A percentile compares a stretch with the other conserved stretches of the same genome.
Evolutionary conservation across 2,888 invertebrate species (phyloP).

Genomic region (Pollenia griseotomentosa): DNA sequence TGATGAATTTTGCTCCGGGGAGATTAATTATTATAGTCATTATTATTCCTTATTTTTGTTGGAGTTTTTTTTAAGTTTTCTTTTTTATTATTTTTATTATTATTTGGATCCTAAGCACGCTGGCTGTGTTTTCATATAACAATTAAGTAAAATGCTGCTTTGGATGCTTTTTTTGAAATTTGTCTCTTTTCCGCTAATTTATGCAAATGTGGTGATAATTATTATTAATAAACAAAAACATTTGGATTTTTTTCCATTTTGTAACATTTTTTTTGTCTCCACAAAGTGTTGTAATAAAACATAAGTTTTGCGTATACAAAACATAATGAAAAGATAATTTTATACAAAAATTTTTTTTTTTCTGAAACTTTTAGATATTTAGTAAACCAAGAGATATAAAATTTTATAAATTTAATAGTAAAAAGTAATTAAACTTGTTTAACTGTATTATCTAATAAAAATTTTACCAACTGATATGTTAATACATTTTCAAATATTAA

Average conservation of each 20-base stretch:
- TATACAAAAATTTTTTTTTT: background rate
- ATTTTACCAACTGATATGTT: no score
- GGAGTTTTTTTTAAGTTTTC: constrained; percentile 6
- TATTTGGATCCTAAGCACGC: constrained; percentile 33
- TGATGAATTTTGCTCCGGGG: constrained; percentile 63
- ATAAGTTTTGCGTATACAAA: constrained; percentile 17
- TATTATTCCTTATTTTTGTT: constrained; percentile 65
- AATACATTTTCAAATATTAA: no score
- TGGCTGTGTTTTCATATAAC: constrained; percentile 34
- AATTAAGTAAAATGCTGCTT: constrained; percentile 23
- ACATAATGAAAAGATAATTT: constrained; percentile 24
- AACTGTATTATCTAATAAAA: no score
- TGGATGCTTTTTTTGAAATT: constrained; percentile 18
- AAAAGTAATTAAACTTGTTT: no score
- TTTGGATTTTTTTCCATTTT: constrained; percentile 20
- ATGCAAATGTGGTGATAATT: constrained; percentile 72
- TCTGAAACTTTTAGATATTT: background rate
- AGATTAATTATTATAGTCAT: constrained; percentile 70
- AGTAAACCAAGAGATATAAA: no score
- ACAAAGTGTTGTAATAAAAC: constrained; percentile 35
- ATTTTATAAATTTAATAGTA: no score
- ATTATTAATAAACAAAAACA: constrained; percentile 50
- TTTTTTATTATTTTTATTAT: constrained; percentile 38
- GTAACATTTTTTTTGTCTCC: constrained; percentile 1
- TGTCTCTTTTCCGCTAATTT: constrained; percentile 61